phyloP scores from a whole-genome alignment of 2,113 vertebrate genomes.

The Phoenicopterus ruber region DNA sequence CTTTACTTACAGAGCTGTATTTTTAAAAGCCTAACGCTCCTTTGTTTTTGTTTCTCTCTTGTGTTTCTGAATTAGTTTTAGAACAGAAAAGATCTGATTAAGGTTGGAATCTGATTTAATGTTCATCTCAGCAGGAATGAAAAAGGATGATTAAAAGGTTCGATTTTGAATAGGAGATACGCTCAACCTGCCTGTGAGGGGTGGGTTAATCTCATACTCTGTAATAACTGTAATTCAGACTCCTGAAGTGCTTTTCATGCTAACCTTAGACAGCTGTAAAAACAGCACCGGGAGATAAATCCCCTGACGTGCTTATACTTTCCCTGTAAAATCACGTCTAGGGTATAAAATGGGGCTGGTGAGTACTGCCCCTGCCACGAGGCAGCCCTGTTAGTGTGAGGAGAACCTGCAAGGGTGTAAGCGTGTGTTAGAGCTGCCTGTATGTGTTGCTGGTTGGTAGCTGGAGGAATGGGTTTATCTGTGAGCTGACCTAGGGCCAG shows the following conservation, averaged over 20 bases:
- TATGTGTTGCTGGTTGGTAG: neutral
- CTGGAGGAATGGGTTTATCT: neutral
- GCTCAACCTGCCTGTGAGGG: conserved; percentile 3
- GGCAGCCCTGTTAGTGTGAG: neutral
- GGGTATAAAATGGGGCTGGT: neutral
- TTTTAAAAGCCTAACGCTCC: neutral
- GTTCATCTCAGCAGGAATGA: conserved; percentile 2
- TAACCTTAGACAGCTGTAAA: neutral
- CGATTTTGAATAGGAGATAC: conserved; percentile 25
- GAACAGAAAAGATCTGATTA: conserved; percentile 49
- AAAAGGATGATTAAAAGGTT: conserved; percentile 49
- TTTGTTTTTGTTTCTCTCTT: neutral
- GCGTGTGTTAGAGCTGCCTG: neutral
- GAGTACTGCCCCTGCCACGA: neutral
- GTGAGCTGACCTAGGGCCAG: neutral
- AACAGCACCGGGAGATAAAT: neutral
- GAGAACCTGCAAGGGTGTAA: neutral
- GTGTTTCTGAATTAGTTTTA: neutral
- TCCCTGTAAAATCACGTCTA: neutral
- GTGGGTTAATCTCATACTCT: conserved; percentile 19
- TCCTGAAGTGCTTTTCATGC: conserved; percentile 30
- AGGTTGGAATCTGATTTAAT: conserved; percentile 44
- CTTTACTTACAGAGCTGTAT: neutral
- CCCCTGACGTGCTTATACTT: neutral
- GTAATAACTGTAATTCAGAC: conserved; percentile 50